Conservation (phyloP, 2,797 vertebrate genomes). For the Catamblyrhynchus diadema region DNA sequence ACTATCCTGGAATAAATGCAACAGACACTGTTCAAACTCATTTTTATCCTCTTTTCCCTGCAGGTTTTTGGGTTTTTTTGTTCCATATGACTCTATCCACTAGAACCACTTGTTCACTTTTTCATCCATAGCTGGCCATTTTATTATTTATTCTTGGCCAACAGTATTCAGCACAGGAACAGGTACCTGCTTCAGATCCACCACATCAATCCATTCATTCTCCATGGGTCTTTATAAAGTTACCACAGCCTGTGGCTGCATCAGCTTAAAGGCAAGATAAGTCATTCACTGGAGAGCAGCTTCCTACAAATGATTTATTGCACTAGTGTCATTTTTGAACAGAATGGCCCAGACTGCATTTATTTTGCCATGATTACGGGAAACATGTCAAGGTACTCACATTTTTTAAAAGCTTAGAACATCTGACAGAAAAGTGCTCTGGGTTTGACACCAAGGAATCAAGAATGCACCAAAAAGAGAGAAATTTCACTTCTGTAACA, state of each 20-base stretch:
- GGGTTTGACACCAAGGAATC: neutral
- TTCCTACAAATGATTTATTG: neutral
- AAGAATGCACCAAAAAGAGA: neutral
- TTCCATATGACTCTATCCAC: neutral
- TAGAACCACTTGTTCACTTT: neutral
- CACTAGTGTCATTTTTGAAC: neutral
- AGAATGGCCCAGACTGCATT: neutral
- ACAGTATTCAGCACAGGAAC: neutral
- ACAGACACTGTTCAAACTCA: neutral
- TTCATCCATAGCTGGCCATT: neutral
- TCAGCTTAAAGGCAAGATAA: neutral
- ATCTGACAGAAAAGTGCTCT: neutral
- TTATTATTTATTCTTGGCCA: neutral
- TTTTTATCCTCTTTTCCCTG: neutral
- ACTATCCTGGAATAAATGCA: neutral
- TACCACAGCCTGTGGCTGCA: neutral
- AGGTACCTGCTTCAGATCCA: neutral
- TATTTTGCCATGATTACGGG: neutral
- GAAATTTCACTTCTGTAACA: neutral
- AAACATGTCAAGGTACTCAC: neutral
- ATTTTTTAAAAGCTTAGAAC: neutral
- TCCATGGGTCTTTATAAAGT: neutral
- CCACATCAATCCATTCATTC: neutral
- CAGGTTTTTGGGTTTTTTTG: neutral
- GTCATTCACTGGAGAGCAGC: neutral